phyloP scores from a whole-genome alignment of 2,888 invertebrate genomes.

The Hymenopus coronatus region DNA sequence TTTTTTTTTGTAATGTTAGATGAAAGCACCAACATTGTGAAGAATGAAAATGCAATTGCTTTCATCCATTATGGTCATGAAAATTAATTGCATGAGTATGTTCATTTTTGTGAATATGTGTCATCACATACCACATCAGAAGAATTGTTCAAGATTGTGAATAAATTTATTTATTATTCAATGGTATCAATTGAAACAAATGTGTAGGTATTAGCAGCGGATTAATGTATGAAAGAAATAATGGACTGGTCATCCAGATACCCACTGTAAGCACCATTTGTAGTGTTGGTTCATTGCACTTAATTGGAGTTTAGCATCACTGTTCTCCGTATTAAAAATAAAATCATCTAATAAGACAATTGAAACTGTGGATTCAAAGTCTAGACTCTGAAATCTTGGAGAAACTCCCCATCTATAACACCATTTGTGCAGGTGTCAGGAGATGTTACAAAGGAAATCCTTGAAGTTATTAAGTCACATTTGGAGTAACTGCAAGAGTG shows the following conservation, averaged over 20 bases:
- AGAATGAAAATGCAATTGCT: background rate
- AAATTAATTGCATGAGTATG: background rate
- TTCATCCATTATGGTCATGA: background rate
- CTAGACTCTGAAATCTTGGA: too few relatives aligned
- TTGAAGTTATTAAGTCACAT: too few relatives aligned
- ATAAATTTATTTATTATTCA: too few relatives aligned
- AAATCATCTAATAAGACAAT: too few relatives aligned
- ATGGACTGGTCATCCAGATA: background rate
- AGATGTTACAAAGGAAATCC: too few relatives aligned
- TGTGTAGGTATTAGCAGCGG: background rate
- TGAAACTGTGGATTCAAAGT: too few relatives aligned
- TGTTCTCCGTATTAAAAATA: too few relatives aligned
- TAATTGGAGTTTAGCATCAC: too few relatives aligned
- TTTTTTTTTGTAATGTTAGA: background rate
- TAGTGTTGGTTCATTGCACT: background rate
- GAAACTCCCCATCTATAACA: too few relatives aligned
- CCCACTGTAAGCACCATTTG: background rate
- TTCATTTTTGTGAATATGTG: background rate
- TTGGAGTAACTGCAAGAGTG: too few relatives aligned
- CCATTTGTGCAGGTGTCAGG: too few relatives aligned
- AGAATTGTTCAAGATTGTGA: background rate
- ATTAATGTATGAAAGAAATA: background rate
- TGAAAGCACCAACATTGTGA: background rate
- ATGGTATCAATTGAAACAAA: background rate
- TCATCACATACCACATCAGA: background rate